A percentile compares a stretch with the other conserved stretches of the same genome.
Conservation (phyloP, 2,113 vertebrate species). For the Lasiurus borealis region DNA sequence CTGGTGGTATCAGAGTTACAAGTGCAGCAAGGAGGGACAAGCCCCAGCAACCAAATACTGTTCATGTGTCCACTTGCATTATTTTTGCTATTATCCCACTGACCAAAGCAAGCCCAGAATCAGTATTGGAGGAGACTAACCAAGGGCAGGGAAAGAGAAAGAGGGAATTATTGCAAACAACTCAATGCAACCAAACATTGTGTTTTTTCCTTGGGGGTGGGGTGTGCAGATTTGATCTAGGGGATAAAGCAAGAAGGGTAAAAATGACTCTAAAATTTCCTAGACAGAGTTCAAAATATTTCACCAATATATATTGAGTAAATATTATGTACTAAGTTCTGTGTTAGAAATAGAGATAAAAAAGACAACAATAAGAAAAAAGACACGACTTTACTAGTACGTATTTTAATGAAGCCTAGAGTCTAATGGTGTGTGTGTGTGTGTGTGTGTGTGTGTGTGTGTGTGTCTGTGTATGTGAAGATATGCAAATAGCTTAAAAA, state of each 20-base stretch:
- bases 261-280: conserved; percentile 8
- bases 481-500: background rate
- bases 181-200: background rate
- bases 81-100: background rate
- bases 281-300: background rate
- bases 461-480: background rate
- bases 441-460: too few species aligned
- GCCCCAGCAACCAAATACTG: background rate
- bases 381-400: background rate
- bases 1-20: background rate
- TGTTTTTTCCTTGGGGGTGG: background rate
- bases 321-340: background rate
- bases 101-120: background rate
- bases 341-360: background rate
- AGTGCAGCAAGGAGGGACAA: background rate
- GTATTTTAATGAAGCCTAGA: background rate
- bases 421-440: background rate
- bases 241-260: background rate
- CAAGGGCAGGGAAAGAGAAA: background rate
- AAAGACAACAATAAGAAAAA: background rate
- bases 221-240: background rate
- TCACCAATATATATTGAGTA: background rate
- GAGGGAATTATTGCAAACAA: background rate
- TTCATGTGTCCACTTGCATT: background rate
- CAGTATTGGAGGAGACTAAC: background rate